Base-by-base conservation (phyloP, 1,140 invertebrate species). In the Homalodisca vitripennis region DNA sequence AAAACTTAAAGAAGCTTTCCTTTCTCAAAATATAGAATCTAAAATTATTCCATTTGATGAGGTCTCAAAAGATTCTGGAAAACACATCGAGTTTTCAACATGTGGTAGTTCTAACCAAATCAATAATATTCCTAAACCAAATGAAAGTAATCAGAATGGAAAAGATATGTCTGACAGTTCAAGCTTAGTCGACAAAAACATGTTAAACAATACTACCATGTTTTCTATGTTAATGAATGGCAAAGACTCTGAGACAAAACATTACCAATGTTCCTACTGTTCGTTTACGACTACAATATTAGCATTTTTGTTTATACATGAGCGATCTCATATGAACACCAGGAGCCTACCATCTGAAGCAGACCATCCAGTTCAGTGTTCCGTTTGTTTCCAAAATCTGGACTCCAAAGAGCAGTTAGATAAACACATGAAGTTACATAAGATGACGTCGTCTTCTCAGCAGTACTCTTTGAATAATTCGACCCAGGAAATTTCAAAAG, bases 261-360 rank as follows among this genome's bases (percentile, higher is more conserved):
- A 87, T 29, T 97, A 95, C 79, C 89, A 92, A 55, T 97, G 95
- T 80, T 90, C 91, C 0, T 88, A 92, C 75, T 97, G 95, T 75
- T 87, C 90, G 48, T 97, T 95, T 78, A 89, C 90, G n/a, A 95
- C 93, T 20, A 87, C 91, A 66, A 89, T 94, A 74, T 83, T 96
- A 67, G 92, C 93, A 27, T 93, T 95, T 76, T 83, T 97, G 67
- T 94, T 94, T 78, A 89, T 94, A 27, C 94, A 97, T 82, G 94
- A 97, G 77, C 87, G 92, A 73, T 90, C 91, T 17, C 92, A 95
- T 48, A 26, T 70, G 10, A 34, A 26, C 14, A 30, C 13, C 22
- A 24, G 17, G 34, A 12, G 20, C 10, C 31, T 67, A 10, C 32
- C 29, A 24, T 20, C 47, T 26, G 69, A 67, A 30, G 55, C 67